A percentile compares a stretch with the other conserved stretches of the same genome.
phyloP scores from a whole-genome alignment of 2,113 vertebrate genomes.

The Oreotragus oreotragus region DNA sequence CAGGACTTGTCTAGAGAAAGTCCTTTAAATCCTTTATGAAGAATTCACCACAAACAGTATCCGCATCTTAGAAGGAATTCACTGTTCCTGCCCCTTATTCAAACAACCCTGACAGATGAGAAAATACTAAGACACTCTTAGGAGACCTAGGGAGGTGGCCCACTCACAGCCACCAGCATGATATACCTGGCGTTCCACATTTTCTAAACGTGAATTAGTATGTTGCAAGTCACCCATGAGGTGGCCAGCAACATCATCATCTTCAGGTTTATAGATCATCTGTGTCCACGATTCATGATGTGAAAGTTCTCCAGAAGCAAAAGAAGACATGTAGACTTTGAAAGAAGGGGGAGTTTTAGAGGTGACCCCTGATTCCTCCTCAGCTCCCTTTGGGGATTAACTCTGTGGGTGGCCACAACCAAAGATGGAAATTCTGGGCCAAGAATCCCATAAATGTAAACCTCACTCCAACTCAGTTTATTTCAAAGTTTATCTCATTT shows the following conservation, averaged over 20 bases:
- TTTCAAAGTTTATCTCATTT: background rate
- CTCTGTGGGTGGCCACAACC: background rate
- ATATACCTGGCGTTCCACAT: background rate
- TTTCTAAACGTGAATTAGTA: background rate
- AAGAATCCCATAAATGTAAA: background rate
- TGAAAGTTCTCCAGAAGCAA: background rate
- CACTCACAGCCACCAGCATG: background rate
- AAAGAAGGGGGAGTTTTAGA: background rate
- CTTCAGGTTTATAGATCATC: background rate
- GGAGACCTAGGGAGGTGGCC: background rate
- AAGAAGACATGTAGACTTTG: background rate
- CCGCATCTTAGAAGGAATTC: background rate
- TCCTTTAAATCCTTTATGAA: background rate
- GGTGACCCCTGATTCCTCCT: background rate
- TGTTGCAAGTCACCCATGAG: background rate
- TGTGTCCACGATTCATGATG: background rate
- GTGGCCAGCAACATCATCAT: background rate
- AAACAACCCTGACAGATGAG: background rate
- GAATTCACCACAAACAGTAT: background rate
- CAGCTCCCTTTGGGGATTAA: background rate
- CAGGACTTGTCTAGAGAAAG: background rate
- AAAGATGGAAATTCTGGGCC: background rate
- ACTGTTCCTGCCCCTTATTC: background rate
- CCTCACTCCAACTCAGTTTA: background rate
- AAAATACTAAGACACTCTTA: background rate